Evolutionary conservation across 2,888 invertebrate species (phyloP).

Genomic region (Rhimphoctona megacephalus): DNA sequence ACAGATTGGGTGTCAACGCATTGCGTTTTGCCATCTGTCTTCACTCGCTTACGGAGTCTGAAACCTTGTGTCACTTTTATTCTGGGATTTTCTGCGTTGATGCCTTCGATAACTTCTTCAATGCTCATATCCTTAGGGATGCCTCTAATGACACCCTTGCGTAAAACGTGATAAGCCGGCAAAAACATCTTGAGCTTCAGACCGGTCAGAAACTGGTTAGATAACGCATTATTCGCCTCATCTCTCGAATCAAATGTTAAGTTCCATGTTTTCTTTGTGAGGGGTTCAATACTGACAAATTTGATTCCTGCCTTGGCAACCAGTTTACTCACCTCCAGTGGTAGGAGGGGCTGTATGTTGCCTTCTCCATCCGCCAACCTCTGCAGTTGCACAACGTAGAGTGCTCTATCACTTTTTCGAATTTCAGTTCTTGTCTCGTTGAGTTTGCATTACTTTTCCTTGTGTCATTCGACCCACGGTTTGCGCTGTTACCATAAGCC

Average conservation of each 20-base stretch:
- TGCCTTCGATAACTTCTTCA: background rate
- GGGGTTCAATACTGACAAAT: background rate
- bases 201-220: background rate
- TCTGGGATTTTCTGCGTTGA: conserved; percentile 18
- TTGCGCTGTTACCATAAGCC: too few relatives aligned
- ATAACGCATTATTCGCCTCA: background rate
- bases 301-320: background rate
- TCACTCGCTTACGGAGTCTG: conserved; percentile 5
- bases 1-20: conserved; percentile 2
- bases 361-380: background rate
- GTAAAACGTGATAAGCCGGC: background rate
- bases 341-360: background rate
- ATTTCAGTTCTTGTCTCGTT: background rate
- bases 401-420: conserved; percentile 5
- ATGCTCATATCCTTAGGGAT: background rate
- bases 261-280: background rate
- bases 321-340: background rate
- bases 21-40: background rate
- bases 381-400: background rate
- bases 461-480: too few relatives aligned
- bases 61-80: background rate
- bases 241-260: background rate
- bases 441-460: background rate
- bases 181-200: background rate
- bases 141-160: background rate